Evolutionary conservation across 2,797 vertebrate genomes (phyloP).

Genomic region (Sebastes goodei): DNA sequence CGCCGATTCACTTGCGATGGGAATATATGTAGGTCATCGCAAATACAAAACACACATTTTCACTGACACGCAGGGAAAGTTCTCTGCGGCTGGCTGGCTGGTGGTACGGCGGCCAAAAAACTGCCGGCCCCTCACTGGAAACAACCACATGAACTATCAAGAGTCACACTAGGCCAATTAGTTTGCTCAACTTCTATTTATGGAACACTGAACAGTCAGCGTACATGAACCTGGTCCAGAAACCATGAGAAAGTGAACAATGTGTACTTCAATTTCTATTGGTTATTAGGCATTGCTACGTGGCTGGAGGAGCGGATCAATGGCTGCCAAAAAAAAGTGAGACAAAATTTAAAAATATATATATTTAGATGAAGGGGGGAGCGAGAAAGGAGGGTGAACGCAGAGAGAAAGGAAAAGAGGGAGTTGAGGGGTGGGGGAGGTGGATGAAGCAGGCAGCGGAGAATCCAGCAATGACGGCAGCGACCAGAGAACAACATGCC

Average conservation of each 20-base stretch:
- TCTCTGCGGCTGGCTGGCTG: conserved; percentile 19
- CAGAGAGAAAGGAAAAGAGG: conserved; percentile 8
- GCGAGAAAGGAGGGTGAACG: not conserved
- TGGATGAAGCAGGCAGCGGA: conserved; percentile 57
- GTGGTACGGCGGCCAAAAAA: conserved; percentile 32
- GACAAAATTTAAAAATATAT: conserved; percentile 6
- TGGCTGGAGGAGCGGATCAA: not conserved
- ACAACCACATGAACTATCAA: conserved; percentile 52
- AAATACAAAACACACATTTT: conserved; percentile 54
- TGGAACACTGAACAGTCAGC: conserved; percentile 42
- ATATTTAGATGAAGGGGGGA: conserved; percentile 4
- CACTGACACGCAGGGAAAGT: conserved; percentile 44
- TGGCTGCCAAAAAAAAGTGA: not conserved
- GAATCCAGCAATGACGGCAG: conserved; percentile 80
- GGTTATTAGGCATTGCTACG: not conserved
- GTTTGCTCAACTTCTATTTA: conserved; percentile 62
- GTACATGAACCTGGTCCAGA: conserved; percentile 21
- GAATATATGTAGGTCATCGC: conserved; percentile 46
- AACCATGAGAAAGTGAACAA: conserved; percentile 32
- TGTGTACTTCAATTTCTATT: not conserved
- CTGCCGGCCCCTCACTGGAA: conserved; percentile 44
- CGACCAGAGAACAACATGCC: conserved; percentile 82
- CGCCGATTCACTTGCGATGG: not conserved
- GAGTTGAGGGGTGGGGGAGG: conserved; percentile 9
- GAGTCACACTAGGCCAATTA: conserved; percentile 52